Evolutionary conservation across 2,888 invertebrate species (phyloP).

Genomic region (Ochlodes sylvanus): DNA sequence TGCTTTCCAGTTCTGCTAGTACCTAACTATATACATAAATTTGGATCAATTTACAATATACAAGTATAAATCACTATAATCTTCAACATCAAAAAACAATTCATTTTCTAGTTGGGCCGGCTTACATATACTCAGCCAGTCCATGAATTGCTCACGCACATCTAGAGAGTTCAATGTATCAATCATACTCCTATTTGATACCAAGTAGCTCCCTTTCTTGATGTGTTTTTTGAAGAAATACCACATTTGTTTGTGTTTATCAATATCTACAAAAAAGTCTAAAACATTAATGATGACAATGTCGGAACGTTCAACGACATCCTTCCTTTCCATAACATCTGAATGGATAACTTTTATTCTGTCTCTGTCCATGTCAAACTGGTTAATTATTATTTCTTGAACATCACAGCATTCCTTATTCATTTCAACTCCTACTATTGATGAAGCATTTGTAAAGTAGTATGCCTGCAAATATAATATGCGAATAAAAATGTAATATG

Average conservation of each 20-base stretch:
- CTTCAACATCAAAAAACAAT: conserved; percentile 72
- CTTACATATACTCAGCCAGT: conserved; percentile 77
- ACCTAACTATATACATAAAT: not conserved
- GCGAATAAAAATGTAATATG: no score
- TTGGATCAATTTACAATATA: conserved; percentile 74
- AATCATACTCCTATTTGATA: conserved; percentile 85
- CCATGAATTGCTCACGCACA: conserved; percentile 73
- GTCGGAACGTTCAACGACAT: conserved; percentile 83
- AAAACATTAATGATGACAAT: conserved; percentile 88
- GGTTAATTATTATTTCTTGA: conserved; percentile 83
- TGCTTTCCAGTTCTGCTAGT: not conserved
- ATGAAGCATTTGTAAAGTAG: conserved; percentile 82
- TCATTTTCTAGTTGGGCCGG: conserved; percentile 75
- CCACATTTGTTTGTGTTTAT: conserved; percentile 87
- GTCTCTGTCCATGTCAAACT: conserved; percentile 78
- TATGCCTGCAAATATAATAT: conserved; percentile 81
- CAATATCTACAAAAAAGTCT: conserved; percentile 87
- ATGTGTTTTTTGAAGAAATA: conserved; percentile 81
- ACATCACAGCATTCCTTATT: conserved; percentile 87
- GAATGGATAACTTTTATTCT: conserved; percentile 84
- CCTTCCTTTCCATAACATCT: conserved; percentile 83
- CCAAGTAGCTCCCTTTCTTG: conserved; percentile 83
- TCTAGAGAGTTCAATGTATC: conserved; percentile 78
- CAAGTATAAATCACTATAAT: conserved; percentile 68
- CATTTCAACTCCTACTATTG: conserved; percentile 89